Conservation (phyloP, 2,113 vertebrate genomes). For the Raja brachyura region DNA sequence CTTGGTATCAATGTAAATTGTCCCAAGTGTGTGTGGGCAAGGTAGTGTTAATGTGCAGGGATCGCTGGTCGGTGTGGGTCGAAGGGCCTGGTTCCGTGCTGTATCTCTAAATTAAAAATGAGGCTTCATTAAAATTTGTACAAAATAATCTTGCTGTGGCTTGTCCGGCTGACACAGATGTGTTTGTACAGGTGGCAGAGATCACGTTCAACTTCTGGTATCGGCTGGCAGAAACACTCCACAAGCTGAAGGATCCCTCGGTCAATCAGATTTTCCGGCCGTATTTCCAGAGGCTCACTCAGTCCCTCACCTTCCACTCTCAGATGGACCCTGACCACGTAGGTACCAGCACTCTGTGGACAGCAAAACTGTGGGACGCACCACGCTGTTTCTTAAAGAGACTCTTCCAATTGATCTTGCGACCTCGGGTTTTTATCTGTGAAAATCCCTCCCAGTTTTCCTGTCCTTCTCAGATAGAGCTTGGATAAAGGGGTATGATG, state of each 20-base stretch:
- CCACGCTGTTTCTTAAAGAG: background rate
- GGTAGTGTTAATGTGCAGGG: too few relatives aligned
- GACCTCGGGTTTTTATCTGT: background rate
- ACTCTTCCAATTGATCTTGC: background rate
- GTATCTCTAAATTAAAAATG: too few relatives aligned
- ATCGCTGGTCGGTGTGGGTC: too few relatives aligned
- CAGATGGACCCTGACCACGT: slow-evolving; percentile 93
- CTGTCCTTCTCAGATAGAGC: background rate
- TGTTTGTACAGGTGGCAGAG: slow-evolving; percentile 75
- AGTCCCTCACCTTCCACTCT: slow-evolving; percentile 90
- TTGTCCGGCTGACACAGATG: background rate
- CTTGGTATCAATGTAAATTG: too few relatives aligned
- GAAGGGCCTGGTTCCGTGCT: too few relatives aligned
- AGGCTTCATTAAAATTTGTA: too few relatives aligned
- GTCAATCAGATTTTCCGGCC: slow-evolving; percentile 88
- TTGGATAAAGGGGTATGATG: background rate
- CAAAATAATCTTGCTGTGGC: background rate
- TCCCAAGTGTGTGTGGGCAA: too few relatives aligned
- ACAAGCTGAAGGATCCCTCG: slow-evolving; percentile 78
- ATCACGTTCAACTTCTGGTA: slow-evolving; percentile 99
- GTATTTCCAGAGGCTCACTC: slow-evolving; percentile 91
- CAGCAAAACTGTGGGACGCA: background rate
- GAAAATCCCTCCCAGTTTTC: background rate
- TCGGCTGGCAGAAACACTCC: slow-evolving; percentile 87
- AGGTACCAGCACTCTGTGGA: slow-evolving; percentile 44